These are phyloP conservation scores for Hippasteria phrygiana DNA, from an alignment of 53 echinoderm and acorn worm species.

Conservation along the genomic window DNA sequence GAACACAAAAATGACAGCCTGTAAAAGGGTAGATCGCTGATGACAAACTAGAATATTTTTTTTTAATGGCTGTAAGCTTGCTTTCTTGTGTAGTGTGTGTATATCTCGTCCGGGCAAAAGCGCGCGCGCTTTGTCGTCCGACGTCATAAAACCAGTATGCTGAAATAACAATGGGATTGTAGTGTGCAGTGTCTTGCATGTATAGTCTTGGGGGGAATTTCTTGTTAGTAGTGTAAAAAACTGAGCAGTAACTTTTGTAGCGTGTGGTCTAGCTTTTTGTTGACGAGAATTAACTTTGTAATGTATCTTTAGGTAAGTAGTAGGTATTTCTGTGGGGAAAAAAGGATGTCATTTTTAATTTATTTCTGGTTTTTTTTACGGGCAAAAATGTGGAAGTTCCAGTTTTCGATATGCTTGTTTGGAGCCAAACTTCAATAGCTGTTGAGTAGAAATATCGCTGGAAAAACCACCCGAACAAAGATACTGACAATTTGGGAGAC, in stretches of 20 bases:
- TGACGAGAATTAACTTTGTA: neutral
- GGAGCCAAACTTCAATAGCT: too few relatives aligned
- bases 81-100: conserved; percentile 58
- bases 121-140: neutral
- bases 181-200: conserved; percentile 44
- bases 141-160: conserved; percentile 56
- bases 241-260: conserved; percentile 8
- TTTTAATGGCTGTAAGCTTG: conserved; percentile 8
- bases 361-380: too few relatives aligned
- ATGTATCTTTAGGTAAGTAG: too few relatives aligned
- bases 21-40: neutral
- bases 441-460: too few relatives aligned
- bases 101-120: conserved; percentile 15
- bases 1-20: neutral
- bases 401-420: too few relatives aligned
- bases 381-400: too few relatives aligned
- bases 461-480: too few relatives aligned
- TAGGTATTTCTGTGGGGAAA: too few relatives aligned
- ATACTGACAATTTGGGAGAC: too few relatives aligned
- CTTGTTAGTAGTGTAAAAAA: conserved; percentile 17
- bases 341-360: too few relatives aligned
- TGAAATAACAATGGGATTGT: conserved; percentile 46
- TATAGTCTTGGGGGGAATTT: neutral
- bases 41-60: conserved; percentile 2
- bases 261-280: neutral